phyloP scores from a whole-genome alignment of 2,113 vertebrate species.

The Phylloscopus trochilus region DNA sequence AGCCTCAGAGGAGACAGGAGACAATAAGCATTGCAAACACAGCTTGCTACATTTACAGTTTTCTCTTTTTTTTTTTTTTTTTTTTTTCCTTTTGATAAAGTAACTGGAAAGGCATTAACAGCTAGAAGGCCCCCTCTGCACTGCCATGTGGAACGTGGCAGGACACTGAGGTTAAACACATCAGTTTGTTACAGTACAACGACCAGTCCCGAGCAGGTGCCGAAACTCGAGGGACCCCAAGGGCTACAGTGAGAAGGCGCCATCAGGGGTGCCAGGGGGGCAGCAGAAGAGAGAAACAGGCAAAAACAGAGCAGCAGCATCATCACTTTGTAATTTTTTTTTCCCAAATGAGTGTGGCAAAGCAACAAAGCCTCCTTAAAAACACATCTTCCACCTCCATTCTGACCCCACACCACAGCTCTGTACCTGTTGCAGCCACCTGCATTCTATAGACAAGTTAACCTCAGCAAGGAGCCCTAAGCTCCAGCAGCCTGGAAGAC shows the following conservation, averaged over 20 bases:
- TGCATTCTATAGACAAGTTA: not conserved
- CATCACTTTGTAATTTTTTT: not conserved
- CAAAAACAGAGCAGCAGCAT: not conserved
- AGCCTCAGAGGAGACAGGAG: conserved; percentile 40
- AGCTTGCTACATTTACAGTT: conserved; percentile 61
- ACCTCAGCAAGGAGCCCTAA: fast-evolving
- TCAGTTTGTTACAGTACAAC: conserved; percentile 41
- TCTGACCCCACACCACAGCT: not conserved
- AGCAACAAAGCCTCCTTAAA: conserved; percentile 13
- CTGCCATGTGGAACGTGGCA: not conserved
- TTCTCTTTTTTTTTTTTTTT: not conserved
- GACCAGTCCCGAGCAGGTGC: not conserved
- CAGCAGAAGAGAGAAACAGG: conserved; percentile 10
- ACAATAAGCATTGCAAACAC: conserved; percentile 43
- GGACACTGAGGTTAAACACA: conserved; percentile 15
- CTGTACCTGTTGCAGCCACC: not conserved
- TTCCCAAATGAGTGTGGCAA: not conserved
- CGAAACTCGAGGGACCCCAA: not conserved
- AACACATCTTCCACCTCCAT: not conserved
- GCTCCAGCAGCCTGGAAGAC: not conserved
- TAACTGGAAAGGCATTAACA: conserved; percentile 60
- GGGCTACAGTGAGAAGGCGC: not conserved
- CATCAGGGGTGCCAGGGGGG: not conserved
- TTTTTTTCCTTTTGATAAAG: not conserved
- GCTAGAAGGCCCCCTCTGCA: conserved; percentile 43